Conservation (phyloP, 2,113 vertebrate genomes). For the Dipodomys spectabilis region DNA sequence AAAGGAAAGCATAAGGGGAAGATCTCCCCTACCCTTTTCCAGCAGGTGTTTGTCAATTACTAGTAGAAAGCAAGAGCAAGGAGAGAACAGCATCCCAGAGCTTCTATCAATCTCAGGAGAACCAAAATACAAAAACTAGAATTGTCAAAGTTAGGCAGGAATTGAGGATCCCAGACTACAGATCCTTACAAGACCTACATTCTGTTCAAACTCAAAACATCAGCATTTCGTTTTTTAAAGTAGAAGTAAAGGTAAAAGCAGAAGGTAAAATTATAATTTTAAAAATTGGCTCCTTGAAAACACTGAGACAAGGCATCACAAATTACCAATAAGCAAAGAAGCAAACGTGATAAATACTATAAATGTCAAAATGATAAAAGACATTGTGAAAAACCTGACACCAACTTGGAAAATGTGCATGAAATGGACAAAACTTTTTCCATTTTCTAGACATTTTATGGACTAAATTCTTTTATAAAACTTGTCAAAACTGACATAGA, state of each 20-base stretch:
- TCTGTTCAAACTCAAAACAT: background rate
- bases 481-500: constrained; percentile 20
- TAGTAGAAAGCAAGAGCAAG: background rate
- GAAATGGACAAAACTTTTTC: background rate
- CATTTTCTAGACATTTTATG: no score
- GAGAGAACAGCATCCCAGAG: background rate
- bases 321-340: constrained; percentile 22
- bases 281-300: constrained; percentile 35
- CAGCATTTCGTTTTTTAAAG: background rate
- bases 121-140: constrained; percentile 8
- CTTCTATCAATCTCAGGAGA: background rate
- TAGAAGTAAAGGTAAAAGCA: constrained; percentile 15
- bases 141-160: background rate
- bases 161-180: background rate
- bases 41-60: background rate
- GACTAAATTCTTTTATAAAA: background rate
- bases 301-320: background rate
- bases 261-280: constrained; percentile 23
- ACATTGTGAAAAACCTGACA: background rate
- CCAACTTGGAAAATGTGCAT: constrained; percentile 17
- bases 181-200: background rate
- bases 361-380: background rate
- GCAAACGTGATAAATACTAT: background rate
- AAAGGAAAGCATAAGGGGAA: background rate
- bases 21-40: background rate